These are phyloP conservation scores for Orycteropus afer DNA, from an alignment of 2,113 vertebrate genomes.

Conservation along the genomic window DNA sequence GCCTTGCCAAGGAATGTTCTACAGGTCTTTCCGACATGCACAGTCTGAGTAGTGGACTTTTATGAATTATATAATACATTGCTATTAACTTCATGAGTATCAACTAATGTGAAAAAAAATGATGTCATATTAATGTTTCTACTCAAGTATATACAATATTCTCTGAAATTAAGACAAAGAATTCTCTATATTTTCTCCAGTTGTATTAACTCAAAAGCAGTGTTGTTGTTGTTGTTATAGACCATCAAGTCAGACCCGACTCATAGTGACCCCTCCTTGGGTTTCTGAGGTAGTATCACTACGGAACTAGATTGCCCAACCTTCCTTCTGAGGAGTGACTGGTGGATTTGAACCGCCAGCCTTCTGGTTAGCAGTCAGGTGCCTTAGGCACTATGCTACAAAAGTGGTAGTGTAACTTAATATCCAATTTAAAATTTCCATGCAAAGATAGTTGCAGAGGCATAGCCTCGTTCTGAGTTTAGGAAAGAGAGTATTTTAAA, in stretches of 20 bases:
- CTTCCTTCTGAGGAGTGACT: no score
- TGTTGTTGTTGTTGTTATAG: no score
- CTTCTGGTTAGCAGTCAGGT: no score
- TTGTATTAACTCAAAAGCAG: neutral
- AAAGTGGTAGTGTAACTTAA: neutral
- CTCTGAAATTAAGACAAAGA: neutral
- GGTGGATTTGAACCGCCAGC: no score
- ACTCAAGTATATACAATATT: neutral
- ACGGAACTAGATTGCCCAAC: no score
- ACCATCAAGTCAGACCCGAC: no score
- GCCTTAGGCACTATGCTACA: no score
- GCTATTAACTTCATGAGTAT: neutral
- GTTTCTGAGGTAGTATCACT: no score
- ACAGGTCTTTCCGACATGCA: neutral
- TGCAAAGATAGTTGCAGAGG: neutral
- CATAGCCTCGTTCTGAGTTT: neutral
- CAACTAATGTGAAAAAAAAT: neutral
- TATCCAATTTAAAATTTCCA: slow-evolving; percentile 12
- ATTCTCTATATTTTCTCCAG: neutral
- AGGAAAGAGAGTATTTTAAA: neutral
- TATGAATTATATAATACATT: neutral
- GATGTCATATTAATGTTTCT: neutral
- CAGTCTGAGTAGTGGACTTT: neutral
- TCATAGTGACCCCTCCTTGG: no score
- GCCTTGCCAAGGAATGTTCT: neutral